phyloP scores from a whole-genome alignment of 1,140 invertebrate species.

The Himalopsyche phryganea region DNA sequence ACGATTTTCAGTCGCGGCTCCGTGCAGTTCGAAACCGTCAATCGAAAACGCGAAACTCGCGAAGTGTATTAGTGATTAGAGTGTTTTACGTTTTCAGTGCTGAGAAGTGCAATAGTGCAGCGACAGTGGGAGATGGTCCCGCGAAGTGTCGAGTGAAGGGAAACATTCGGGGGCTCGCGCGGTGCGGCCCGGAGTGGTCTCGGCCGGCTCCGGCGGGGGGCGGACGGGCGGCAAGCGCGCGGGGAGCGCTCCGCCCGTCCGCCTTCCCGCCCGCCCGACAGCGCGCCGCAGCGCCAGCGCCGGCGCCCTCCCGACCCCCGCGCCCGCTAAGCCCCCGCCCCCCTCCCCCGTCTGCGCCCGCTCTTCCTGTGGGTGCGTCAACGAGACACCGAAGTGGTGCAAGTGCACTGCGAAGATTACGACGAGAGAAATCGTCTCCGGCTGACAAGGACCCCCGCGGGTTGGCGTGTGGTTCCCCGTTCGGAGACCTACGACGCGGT shows the following conservation, averaged over 20 bases:
- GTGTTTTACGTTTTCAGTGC: too few relatives aligned
- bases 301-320: slow-evolving; percentile 37
- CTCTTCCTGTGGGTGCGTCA: slow-evolving; percentile 80
- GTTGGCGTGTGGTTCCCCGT: slow-evolving; percentile 77
- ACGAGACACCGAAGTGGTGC: slow-evolving; percentile 70
- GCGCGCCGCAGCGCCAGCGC: slow-evolving; percentile 20
- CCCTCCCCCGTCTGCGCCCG: slow-evolving; percentile 64
- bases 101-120: too few relatives aligned
- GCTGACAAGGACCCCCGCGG: slow-evolving; percentile 71
- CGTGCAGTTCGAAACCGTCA: too few relatives aligned
- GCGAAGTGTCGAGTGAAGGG: slow-evolving; percentile 18
- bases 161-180: slow-evolving; percentile 18
- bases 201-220: slow-evolving; percentile 34
- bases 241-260: slow-evolving; percentile 34
- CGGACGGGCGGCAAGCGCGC: slow-evolving; percentile 31
- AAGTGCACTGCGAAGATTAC: slow-evolving; percentile 81
- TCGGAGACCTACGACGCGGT: slow-evolving; percentile 64
- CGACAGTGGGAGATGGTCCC: too few relatives aligned
- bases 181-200: slow-evolving; percentile 31
- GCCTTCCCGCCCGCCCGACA: slow-evolving; percentile 31
- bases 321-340: slow-evolving; percentile 35
- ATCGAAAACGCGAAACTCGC: too few relatives aligned
- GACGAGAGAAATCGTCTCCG: slow-evolving; percentile 77
- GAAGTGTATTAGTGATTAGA: too few relatives aligned
- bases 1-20: too few relatives aligned